Base-by-base conservation (phyloP, 2,113 vertebrate genomes). In the Mesoclemmys tuberculata region DNA sequence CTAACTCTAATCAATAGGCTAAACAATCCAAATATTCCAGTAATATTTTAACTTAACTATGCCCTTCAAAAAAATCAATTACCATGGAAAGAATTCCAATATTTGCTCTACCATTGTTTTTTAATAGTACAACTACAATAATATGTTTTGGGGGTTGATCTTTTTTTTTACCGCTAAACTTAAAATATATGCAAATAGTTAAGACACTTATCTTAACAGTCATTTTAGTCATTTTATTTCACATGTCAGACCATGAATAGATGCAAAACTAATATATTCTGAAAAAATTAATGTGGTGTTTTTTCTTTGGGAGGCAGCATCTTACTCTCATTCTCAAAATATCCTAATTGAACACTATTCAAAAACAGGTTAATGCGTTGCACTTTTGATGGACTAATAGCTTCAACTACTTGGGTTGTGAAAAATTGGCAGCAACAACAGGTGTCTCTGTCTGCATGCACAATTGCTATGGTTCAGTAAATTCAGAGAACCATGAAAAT, bases 401-500 rank as follows among this genome's bases (percentile, higher is more conserved):
- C 82, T 90, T 96, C 58, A 87, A 82, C 90, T 93, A 87, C 74
- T 97, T 87, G 89, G 80, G 86, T 1, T 2, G 95, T 64, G 90
- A 74, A 49, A 96, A 93, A 88, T 92, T 87, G 90, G 77, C 48
- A 93, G 78, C 54, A 84, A 80, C 54, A 95, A 68, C 95, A 93
- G 86, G 87, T 91, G 85, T 92, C 71, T 94, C 90, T 38, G 89
- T 38, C 82, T 90, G 90, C 88, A 71, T 82, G 90, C 71, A 92
- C 85, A 93, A 80, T 90, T 93, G 91, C 88, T 93, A 79, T 10
- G 52, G 87, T 96, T 96, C 93, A 92, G 75, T 93, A 95, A 48
- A 96, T 92, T 80, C 82, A 93, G 81, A 94, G 95, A 85, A 95
- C 85, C 92, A 96, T 86, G 74, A 96, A 93, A 92, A 93, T 92